Evolutionary conservation across 2,888 invertebrate species (phyloP), one percentile per base, ranked within the genome.

Genomic region (Priocnemis perturbator): DNA sequence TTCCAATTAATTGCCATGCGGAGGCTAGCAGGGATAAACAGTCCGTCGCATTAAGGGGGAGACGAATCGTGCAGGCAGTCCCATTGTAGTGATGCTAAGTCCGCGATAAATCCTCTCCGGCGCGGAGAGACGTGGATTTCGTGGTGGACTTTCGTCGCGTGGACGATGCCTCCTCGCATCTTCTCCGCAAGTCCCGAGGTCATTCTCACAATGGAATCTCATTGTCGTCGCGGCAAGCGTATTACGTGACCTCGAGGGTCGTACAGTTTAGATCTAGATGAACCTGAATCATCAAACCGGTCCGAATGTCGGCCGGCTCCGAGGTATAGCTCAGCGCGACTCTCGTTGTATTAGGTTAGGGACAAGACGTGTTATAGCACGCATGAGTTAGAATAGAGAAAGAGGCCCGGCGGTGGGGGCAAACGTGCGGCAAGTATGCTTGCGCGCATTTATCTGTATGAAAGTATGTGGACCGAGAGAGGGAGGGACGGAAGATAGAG

Each of bases 271-370:
- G 81, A 84, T 85, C 83, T 84, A 83, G 85, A 85, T 83, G 85
- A 84, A 83, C 82, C 83, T 84, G 85, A 86, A 84, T 83, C 78
- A 85, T 79, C 73, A 74, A 87, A 86, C 87, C 87, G 86, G 87
- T 87, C 84, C 63, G 73, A 65, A 73, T 70, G 70, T 73, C 64
- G 62, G 73, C 75, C 72, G 70, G 67, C 61, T 65, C 63, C 23
- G 67, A 63, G 76, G 74, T 72, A 70, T 76, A 74, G 79, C 83
- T 80, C 80, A 79, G 80, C 79, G 69, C 79, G 74, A 76, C 73
- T 82, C 81, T 81, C 77, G 85, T 87, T 87, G 86, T 82, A 86
- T 85, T 83, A 86, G 87, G 87, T 87, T 86, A 86, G 87, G 87
- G 85, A 83, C 83, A 77, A 77, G 78, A 76, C 77, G 76, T 68